These are phyloP conservation scores for Eulemur rufifrons DNA, from an alignment of 2,113 vertebrate genomes.

Conservation along the genomic window DNA sequence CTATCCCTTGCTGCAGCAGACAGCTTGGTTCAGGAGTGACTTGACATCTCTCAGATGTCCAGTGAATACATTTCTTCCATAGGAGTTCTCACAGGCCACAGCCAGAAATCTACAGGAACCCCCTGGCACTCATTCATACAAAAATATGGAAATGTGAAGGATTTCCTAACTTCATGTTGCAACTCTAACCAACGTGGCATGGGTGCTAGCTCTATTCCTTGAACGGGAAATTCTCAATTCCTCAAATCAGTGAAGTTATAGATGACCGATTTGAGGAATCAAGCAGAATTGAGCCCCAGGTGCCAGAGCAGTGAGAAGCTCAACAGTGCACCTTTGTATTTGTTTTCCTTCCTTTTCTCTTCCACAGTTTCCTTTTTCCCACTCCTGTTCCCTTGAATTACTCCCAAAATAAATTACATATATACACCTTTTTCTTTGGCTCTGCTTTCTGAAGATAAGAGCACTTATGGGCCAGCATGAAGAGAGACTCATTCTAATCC, in stretches of 20 bases:
- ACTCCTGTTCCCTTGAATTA: neutral
- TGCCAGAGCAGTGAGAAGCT: neutral
- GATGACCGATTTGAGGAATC: neutral
- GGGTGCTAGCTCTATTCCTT: neutral
- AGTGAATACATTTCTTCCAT: neutral
- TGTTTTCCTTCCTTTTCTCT: neutral
- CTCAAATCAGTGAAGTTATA: neutral
- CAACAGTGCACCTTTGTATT: rapidly evolving
- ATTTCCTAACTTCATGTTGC: neutral
- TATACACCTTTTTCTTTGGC: neutral
- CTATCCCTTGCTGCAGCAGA: neutral
- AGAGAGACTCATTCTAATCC: neutral
- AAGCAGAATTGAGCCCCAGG: neutral
- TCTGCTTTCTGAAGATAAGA: neutral
- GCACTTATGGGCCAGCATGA: neutral
- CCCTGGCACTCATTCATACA: neutral
- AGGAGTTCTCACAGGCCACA: neutral
- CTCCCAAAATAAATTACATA: neutral
- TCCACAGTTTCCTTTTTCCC: rapidly evolving
- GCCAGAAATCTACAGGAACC: neutral
- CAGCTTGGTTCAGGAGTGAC: neutral
- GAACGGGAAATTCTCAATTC: neutral
- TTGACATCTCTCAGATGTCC: neutral
- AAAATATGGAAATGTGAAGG: neutral
- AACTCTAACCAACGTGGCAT: neutral